phyloP scores from a whole-genome alignment of 1,140 invertebrate species.

The Stegodyphus dumicola region DNA sequence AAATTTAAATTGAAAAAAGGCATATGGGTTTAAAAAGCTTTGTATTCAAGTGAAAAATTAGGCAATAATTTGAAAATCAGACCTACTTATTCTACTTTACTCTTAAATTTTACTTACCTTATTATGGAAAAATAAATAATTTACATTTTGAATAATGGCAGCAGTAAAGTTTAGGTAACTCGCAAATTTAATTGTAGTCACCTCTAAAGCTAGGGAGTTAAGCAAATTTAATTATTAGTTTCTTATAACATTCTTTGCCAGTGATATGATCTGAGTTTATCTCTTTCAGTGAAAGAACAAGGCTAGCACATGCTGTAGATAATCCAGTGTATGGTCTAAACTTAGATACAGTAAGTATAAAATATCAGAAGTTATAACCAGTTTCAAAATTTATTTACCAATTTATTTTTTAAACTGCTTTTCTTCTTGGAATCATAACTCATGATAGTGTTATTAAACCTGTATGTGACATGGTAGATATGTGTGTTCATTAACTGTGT shows the following conservation, averaged over 20 bases:
- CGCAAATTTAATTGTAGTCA: too few species aligned
- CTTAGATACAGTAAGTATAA: constrained; percentile 53
- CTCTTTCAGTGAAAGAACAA: constrained; percentile 40
- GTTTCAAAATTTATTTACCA: neutral
- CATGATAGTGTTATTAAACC: neutral
- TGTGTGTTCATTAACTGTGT: neutral
- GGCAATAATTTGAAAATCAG: neutral
- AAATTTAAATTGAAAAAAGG: too few species aligned
- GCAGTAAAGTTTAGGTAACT: too few species aligned
- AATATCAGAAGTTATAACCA: neutral
- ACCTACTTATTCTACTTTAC: neutral
- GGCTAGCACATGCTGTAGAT: constrained; percentile 43
- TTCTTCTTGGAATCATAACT: neutral
- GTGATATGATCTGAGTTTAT: neutral
- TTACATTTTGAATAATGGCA: too few species aligned
- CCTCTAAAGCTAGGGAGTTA: too few species aligned
- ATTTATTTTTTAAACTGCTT: neutral
- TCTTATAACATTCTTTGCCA: too few species aligned
- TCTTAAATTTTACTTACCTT: neutral
- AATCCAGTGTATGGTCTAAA: constrained; percentile 57
- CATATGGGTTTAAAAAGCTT: too few species aligned
- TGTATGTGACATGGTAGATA: neutral
- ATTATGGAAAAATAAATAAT: neutral
- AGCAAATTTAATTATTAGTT: too few species aligned
- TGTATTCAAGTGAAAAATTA: too few species aligned